These are phyloP conservation scores for Heliothis peltigera DNA, from an alignment of 2,888 invertebrate species.

Conservation along the genomic window DNA sequence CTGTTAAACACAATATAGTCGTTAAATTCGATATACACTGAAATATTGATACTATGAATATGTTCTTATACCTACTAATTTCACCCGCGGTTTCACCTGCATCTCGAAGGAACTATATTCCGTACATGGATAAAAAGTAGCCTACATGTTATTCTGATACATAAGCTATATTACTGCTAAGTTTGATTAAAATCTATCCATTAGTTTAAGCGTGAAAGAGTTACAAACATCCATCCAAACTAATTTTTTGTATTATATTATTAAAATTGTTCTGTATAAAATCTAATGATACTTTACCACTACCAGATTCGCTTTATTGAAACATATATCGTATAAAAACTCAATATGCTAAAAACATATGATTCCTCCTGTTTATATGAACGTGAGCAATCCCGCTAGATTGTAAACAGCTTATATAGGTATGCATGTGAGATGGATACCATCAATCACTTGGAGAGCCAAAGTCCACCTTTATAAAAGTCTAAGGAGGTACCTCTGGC, in stretches of 20 bases:
- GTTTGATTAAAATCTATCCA: too few relatives aligned
- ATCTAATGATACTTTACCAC: not conserved
- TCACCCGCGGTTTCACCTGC: too few relatives aligned
- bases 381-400: constrained; percentile 24
- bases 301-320: constrained; percentile 5
- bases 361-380: constrained; percentile 9
- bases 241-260: too few relatives aligned
- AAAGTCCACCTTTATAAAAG: constrained; percentile 37
- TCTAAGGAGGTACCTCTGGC: constrained; percentile 16
- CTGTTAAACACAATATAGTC: not conserved
- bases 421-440: constrained; percentile 27
- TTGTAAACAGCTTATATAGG: constrained; percentile 49
- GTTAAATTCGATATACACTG: too few relatives aligned
- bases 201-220: too few relatives aligned
- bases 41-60: not conserved
- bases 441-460: constrained; percentile 40
- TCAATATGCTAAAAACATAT: constrained; percentile 4
- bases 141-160: too few relatives aligned
- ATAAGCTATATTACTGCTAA: too few relatives aligned
- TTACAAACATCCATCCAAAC: too few relatives aligned
- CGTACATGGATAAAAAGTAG: too few relatives aligned
- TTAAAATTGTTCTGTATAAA: too few relatives aligned
- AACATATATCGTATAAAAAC: constrained; percentile 29
- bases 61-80: too few relatives aligned
- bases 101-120: too few relatives aligned